phyloP scores from a whole-genome alignment of 2,797 vertebrate species.

The Aplochiton taeniatus region DNA sequence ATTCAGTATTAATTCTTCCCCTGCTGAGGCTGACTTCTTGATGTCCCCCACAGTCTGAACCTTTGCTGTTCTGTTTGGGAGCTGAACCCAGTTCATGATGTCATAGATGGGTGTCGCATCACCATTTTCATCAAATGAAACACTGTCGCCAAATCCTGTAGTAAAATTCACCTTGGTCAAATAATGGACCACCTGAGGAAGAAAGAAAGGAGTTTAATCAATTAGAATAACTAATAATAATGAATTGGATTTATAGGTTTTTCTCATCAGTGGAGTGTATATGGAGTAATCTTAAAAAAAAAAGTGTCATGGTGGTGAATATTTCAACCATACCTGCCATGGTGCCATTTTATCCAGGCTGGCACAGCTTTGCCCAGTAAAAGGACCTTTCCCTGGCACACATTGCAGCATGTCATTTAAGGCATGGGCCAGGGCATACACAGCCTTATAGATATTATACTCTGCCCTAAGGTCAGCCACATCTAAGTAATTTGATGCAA shows the following conservation, averaged over 20 bases:
- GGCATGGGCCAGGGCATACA: constrained; percentile 1
- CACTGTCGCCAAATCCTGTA: neutral
- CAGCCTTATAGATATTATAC: constrained; percentile 5
- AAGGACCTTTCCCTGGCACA: neutral
- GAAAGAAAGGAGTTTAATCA: neutral
- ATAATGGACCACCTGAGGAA: neutral
- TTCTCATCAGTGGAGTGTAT: too few relatives aligned
- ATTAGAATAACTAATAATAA: too few relatives aligned
- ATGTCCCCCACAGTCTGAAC: neutral
- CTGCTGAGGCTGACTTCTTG: constrained; percentile 1
- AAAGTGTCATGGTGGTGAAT: too few relatives aligned
- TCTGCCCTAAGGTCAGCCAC: constrained; percentile 8
- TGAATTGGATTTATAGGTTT: too few relatives aligned
- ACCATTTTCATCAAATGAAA: constrained; percentile 8
- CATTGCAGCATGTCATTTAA: neutral
- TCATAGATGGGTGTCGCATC: constrained; percentile 10
- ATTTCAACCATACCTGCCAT: too few relatives aligned
- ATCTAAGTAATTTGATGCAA: neutral
- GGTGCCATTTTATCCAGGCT: too few relatives aligned
- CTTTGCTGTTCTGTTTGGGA: neutral
- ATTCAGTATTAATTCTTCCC: neutral
- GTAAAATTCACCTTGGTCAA: neutral
- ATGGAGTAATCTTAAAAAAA: too few relatives aligned
- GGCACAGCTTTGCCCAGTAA: too few relatives aligned
- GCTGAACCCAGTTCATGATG: neutral